These are phyloP conservation scores for Heliangelus exortis DNA, from an alignment of 2,797 vertebrate genomes.

Conservation along the genomic window DNA sequence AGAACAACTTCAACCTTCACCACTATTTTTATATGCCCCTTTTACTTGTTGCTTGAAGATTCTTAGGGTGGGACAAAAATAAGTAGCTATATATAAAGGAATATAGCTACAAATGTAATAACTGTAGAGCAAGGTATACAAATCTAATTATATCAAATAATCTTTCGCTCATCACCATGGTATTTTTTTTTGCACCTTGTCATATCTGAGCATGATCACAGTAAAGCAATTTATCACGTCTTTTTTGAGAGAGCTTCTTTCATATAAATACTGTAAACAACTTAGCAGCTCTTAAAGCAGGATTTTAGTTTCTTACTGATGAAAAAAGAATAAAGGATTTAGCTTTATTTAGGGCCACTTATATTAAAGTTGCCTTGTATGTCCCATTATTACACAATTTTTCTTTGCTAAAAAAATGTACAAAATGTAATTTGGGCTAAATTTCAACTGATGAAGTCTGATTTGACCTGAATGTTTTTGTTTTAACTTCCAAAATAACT, in stretches of 20 bases:
- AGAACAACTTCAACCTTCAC: neutral
- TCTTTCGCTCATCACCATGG: constrained; percentile 28
- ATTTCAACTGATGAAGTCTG: neutral
- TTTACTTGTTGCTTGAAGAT: neutral
- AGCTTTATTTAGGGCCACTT: neutral
- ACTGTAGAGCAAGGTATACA: neutral
- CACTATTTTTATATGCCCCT: neutral
- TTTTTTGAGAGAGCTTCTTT: neutral
- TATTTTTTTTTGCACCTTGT: neutral
- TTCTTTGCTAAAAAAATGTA: neutral
- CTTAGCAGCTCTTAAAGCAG: neutral
- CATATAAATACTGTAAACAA: neutral
- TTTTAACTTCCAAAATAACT: neutral
- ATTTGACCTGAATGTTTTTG: neutral
- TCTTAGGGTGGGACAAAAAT: neutral
- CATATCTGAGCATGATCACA: neutral
- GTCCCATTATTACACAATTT: neutral
- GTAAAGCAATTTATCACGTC: neutral
- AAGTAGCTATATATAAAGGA: neutral
- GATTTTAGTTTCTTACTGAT: neutral
- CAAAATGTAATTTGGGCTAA: neutral
- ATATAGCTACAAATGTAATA: neutral
- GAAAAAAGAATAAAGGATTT: neutral
- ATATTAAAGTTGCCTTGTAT: neutral
- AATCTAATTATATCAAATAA: constrained; percentile 30